Base-by-base conservation (phyloP, 1,140 invertebrate genomes). In the Linepithema humile region DNA sequence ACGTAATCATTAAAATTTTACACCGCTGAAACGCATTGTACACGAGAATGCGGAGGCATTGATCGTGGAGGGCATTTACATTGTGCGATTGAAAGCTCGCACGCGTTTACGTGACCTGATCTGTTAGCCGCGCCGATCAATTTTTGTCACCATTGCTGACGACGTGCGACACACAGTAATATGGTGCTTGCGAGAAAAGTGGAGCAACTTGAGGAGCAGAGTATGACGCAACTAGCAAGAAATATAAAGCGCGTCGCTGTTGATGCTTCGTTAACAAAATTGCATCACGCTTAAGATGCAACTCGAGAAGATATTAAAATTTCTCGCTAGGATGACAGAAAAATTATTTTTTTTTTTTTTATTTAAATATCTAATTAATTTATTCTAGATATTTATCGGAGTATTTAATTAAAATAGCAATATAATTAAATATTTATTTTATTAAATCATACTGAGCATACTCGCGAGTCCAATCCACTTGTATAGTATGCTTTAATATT, bases 71-170 rank as follows among this genome's bases (percentile, higher is more conserved):
- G 67, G 53, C 65, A 72, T 85, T 72, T 82, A 62, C 57, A 82
- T 75, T 38, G 82, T 72, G 64, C 67, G 74, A 84, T 84, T 84
- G 64, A 72, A 82, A 65, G 67, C 83, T 82, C 75, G 67, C 57
- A 32, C 62, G 64, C 72, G 26, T 86, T 74, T 69, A 80, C 83
- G 78, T 87, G 84, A 85, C 70, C 70, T 75, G 83, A 77, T 85
- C 83, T 82, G 70, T 26, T 77, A 85, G 83, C 65, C 32, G 48
- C 48, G 50, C n/a, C 70, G 84, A 85, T 85, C 82, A 85, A 85
- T 85, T 85, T 83, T 67, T 69, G 84, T 83, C 82, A 57, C 26
- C 26, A 40, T 75, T 69, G 77, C 29, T 26, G 40, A 40, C 48
- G 32, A 6, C 45, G 45, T n/a, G 60, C 29, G 26, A n/a, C 64